Percentiles rank a stretch among this genome's conserved stretches.
phyloP scores from a whole-genome alignment of 2,888 invertebrate genomes.

The Congeria kusceri region DNA sequence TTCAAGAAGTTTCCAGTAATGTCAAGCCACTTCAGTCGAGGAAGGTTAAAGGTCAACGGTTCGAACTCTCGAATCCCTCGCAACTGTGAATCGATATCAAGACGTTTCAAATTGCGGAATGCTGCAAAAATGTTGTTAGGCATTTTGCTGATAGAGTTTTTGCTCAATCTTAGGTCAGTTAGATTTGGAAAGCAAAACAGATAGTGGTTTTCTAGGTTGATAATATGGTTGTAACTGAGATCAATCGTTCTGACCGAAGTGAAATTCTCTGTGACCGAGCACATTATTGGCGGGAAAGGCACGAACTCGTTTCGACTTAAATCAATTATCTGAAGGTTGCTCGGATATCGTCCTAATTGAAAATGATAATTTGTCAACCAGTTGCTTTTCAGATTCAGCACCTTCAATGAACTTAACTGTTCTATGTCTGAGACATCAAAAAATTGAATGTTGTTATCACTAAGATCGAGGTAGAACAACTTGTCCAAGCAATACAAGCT shows the following conservation, averaged over 20 bases:
- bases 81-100: neutral
- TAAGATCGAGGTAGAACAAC: neutral
- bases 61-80: neutral
- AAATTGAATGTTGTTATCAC: neutral
- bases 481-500: neutral
- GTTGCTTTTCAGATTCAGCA: too few species aligned
- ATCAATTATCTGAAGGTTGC: neutral
- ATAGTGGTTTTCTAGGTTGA: neutral
- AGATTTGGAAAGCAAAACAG: neutral
- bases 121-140: neutral
- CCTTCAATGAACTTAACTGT: too few species aligned
- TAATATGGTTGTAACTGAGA: conserved; percentile 2
- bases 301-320: conserved; percentile 4
- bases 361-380: too few species aligned
- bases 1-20: neutral
- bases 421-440: too few species aligned
- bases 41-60: neutral
- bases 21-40: neutral
- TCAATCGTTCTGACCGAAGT: neutral
- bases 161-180: neutral
- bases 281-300: neutral
- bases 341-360: neutral
- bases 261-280: neutral
- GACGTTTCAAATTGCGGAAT: neutral
- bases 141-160: neutral